Base-by-base conservation (phyloP, 2,113 vertebrate species). In the Columbina picui region DNA sequence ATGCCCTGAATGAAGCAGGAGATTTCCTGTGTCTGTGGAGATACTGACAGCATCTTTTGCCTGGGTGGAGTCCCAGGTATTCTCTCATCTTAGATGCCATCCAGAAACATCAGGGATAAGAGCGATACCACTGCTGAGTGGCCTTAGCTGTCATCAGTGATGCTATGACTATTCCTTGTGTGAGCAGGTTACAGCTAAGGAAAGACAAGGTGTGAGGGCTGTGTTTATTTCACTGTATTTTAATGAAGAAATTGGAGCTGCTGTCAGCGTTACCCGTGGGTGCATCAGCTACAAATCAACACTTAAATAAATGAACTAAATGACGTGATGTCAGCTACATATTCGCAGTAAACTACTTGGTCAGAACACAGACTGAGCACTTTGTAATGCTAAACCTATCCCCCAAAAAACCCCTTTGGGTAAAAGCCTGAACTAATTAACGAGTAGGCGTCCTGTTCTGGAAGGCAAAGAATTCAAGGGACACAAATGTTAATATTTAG, bases 171-270 rank as follows among this genome's bases (percentile, higher is more conserved):
- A 4, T 60, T 84, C 61, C 81, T 76, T 95, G 77, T 87, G 89
- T 39, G 93, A 95, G 89, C 87, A 95, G 91, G 89, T 94, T 94
- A 94, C 61, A 84, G 91, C 84, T 65, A 93, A 94, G 91, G 91
- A 77, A 87, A 69, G 87, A 69, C 20, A 8, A 96, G 93, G 94
- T 96, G 95, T 96, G 96, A 96, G 94, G 93, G 64, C 86, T 95
- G 94, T 94, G 91, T 96, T 97, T 94, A 95, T 95, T 96, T 95
- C 77, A 8, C 87, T 96, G 89, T 84, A 22, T 96, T 96, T 97
- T 96, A 96, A 97, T 96, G 91, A 96, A 94, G 91, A 82, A 96
- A 95, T 90, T 82, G 93, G 89, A 95, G 91, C 87, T 97, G 94
- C 87, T 96, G 94, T 95, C 95, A 97, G 93, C 94, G 14, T 92